Percentiles rank a stretch among this genome's conserved stretches.
phyloP scores from a whole-genome alignment of 2,797 vertebrate species.

The Silurus aristotelis region DNA sequence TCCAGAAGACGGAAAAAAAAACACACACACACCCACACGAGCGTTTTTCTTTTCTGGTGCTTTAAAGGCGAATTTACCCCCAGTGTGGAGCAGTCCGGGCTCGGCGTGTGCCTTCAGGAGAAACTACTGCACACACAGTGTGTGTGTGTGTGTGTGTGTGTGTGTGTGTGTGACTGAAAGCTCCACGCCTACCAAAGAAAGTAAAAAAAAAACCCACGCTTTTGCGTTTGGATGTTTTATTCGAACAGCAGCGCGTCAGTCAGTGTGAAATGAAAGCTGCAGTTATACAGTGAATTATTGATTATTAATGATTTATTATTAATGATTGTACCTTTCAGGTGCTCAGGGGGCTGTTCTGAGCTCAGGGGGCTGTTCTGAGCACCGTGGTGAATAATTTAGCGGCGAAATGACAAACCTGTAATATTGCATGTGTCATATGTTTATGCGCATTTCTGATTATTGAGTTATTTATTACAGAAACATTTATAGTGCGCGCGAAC shows the following conservation, averaged over 20 bases:
- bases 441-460: not conserved
- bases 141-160: slow-evolving; percentile 26
- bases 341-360: not conserved
- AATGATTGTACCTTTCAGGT: slow-evolving; percentile 2
- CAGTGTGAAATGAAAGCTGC: slow-evolving; percentile 58
- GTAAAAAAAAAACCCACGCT: slow-evolving; percentile 68
- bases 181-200: slow-evolving; percentile 78
- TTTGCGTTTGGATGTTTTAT: slow-evolving; percentile 70
- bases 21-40: slow-evolving; percentile 26
- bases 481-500: not conserved
- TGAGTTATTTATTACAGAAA: not conserved
- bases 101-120: slow-evolving; percentile 67
- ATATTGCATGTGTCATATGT: not conserved
- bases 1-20: slow-evolving; percentile 56
- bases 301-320: slow-evolving; percentile 9
- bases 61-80: slow-evolving; percentile 64
- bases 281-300: slow-evolving; percentile 59
- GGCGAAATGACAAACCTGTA: slow-evolving; percentile 1
- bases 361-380: not conserved
- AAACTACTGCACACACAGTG: slow-evolving; percentile 72
- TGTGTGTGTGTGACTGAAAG: slow-evolving; percentile 62
- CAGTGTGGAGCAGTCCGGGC: slow-evolving; percentile 48
- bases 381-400: not conserved
- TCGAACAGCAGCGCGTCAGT: slow-evolving; percentile 74
- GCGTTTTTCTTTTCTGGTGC: slow-evolving; percentile 58